These are phyloP conservation scores for Lamellibrachia satsuma DNA, from an alignment of 2,888 invertebrate genomes.

Conservation along the genomic window DNA sequence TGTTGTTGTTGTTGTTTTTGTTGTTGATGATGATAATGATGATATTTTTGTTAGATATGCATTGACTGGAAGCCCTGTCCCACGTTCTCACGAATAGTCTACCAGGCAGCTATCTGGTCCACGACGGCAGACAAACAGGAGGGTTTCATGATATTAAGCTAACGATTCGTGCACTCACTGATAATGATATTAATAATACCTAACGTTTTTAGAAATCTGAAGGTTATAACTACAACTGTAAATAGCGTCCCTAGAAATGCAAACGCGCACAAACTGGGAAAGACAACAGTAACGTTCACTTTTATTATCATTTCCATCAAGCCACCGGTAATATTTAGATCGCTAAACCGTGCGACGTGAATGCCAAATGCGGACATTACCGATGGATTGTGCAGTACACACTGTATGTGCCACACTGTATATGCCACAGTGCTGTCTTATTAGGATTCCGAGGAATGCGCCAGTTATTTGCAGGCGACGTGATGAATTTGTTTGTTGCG, in stretches of 20 bases:
- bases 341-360: not conserved
- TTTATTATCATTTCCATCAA: not conserved
- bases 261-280: not conserved
- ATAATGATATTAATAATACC: too few relatives aligned
- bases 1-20: not conserved
- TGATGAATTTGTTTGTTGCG: conserved; percentile 3
- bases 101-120: too few relatives aligned
- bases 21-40: not conserved
- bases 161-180: too few relatives aligned
- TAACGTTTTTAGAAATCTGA: too few relatives aligned
- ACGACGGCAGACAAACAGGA: too few relatives aligned
- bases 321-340: not conserved
- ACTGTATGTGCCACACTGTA: not conserved
- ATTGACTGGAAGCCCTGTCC: too few relatives aligned
- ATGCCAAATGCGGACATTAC: not conserved
- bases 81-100: too few relatives aligned
- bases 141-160: too few relatives aligned
- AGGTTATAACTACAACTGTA: not conserved
- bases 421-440: not conserved
- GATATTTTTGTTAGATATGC: too few relatives aligned
- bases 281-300: not conserved
- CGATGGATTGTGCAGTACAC: not conserved
- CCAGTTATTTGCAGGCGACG: not conserved
- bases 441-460: not conserved
- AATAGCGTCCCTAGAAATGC: not conserved